Conservation (phyloP, 30 jellyfish, hydroid and myxozoan genomes). For the Aurelia aurita region DNA sequence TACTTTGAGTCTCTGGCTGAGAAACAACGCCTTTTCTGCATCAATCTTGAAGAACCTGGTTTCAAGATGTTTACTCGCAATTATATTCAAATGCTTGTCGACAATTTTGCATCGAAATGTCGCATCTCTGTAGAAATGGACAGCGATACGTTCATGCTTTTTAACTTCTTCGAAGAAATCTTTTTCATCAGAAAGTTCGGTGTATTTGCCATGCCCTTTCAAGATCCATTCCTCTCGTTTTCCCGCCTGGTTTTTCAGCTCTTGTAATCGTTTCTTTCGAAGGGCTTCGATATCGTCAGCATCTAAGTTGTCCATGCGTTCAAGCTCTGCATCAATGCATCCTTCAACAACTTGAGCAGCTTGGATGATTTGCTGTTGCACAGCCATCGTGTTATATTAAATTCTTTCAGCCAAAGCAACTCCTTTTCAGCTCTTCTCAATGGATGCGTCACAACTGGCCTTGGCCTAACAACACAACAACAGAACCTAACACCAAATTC, state of each 20-base stretch:
- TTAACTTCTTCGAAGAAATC: slow-evolving; percentile 95
- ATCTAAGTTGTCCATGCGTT: slow-evolving; percentile 90
- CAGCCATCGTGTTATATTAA: background rate
- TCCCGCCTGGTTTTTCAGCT: slow-evolving; percentile 86
- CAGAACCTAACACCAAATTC: too few relatives aligned
- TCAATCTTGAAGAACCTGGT: slow-evolving; percentile 84
- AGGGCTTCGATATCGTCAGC: slow-evolving; percentile 80
- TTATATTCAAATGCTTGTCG: slow-evolving; percentile 85
- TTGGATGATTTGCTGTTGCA: slow-evolving; percentile 85
- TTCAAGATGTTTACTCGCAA: slow-evolving; percentile 92
- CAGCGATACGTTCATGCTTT: slow-evolving; percentile 91
- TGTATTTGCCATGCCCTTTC: slow-evolving; percentile 95
- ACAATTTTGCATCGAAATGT: slow-evolving; percentile 95
- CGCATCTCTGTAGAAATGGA: slow-evolving; percentile 95
- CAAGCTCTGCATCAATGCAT: slow-evolving; percentile 86
- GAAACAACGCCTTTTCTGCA: slow-evolving; percentile 95
- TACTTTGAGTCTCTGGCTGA: slow-evolving; percentile 86
- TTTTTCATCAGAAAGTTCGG: slow-evolving; percentile 89
- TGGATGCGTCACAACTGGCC: too few relatives aligned
- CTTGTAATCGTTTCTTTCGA: slow-evolving; percentile 80
- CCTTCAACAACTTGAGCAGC: slow-evolving; percentile 95
- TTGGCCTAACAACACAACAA: too few relatives aligned
- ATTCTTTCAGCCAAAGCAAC: too few relatives aligned
- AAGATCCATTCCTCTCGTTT: slow-evolving; percentile 86
- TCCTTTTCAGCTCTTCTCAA: too few relatives aligned